Evolutionary conservation across 2,797 vertebrate genomes (phyloP).

Genomic region (Distichodus sexfasciatus): DNA sequence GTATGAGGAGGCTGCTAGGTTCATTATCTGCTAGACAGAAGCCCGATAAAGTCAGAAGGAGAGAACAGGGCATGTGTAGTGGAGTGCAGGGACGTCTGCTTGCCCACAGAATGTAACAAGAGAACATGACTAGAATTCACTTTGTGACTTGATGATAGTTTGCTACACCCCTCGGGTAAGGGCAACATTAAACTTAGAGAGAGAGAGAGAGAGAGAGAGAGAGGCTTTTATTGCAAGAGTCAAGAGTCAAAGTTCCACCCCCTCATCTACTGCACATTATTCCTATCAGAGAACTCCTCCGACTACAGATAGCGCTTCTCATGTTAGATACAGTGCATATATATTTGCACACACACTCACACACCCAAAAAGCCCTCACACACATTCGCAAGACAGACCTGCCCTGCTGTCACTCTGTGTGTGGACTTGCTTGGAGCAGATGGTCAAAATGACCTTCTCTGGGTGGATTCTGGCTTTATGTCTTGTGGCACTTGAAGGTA

Average conservation of each 20-base stretch:
- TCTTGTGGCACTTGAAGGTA: conserved; percentile 68
- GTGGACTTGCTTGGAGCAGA: conserved; percentile 51
- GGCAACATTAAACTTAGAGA: conserved; percentile 8
- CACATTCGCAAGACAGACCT: conserved; percentile 35
- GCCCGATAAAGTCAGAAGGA: not conserved
- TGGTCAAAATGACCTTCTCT: conserved; percentile 61
- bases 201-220: conserved; percentile 8
- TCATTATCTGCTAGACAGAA: conserved; percentile 1
- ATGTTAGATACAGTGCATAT: conserved; percentile 48
- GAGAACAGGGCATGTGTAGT: not conserved
- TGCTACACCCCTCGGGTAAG: conserved; percentile 4
- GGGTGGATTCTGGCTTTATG: conserved; percentile 62
- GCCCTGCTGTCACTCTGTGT: conserved; percentile 52
- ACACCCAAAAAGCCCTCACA: too few species aligned
- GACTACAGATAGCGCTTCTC: conserved; percentile 56
- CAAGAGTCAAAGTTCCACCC: conserved; percentile 52
- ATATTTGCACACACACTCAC: conserved; percentile 31
- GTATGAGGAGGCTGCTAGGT: not conserved
- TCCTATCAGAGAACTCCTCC: conserved; percentile 52
- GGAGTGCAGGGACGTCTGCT: not conserved
- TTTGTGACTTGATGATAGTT: conserved; percentile 11
- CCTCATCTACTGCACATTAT: conserved; percentile 53
- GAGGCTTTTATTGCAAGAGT: conserved; percentile 50
- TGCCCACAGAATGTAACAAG: not conserved
- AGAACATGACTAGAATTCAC: conserved; percentile 18